Evolutionary conservation across 2,797 vertebrate species (phyloP), one percentile per base, ranked within the genome.

Genomic region (Falco concolor): DNA sequence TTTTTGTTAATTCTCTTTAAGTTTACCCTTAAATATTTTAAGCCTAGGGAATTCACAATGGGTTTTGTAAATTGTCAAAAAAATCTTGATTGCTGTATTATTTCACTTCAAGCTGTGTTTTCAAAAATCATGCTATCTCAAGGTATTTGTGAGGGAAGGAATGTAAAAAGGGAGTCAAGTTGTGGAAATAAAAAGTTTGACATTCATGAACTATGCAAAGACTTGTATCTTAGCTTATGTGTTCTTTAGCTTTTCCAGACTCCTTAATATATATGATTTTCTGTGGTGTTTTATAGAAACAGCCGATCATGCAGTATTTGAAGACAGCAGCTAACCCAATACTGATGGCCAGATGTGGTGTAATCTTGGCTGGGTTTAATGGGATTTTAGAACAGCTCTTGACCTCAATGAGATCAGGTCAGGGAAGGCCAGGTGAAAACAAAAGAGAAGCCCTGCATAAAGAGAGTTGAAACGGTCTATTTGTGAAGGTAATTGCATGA

Each of bases 401-500:
- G 87, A 91, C 91, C 87, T 92, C 61, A 50, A 57, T 59, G 73
- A 93, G 81, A 81, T 87, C 91, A 77, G 79, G 76, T 95, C 92
- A 92, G 69, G 32, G 50, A 95, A 94, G 65, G 82, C 82, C 76
- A 92, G 87, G 84, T 92, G 73, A 89, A 96, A 96, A 93, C 82
- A 97, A 92, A 96, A 95, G 76, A 52, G 78, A 16, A 76, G 52
- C 23, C 69, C 53, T 86, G 65, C 76, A 89, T 91, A 93, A 95
- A 92, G 82, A 93, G 73, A 84, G 69, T 34, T 87, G 90, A 94
- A 97, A 95, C 0, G 12, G 74, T 90, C 92, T 86, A 65, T 96
- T 94, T 96, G 74, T 91, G 89, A 93, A 84, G 76, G 91, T 91
- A 96, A 94, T 96, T 94, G 83, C 84, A 86, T 84, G 87, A 92